Base-by-base conservation (phyloP, 2,113 vertebrate species). In the Brachyhypopomus gauderio region DNA sequence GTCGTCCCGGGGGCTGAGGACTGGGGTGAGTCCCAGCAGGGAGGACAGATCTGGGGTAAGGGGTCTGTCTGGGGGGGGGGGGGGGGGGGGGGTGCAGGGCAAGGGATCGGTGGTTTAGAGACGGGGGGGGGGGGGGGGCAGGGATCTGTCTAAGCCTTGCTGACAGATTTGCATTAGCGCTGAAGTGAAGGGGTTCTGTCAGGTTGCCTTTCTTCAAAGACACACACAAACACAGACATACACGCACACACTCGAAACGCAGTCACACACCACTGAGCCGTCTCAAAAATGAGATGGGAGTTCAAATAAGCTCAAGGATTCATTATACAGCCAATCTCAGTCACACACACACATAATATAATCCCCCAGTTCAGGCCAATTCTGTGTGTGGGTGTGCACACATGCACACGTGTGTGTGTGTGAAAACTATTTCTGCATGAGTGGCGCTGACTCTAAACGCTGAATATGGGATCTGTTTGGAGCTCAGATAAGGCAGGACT, bases 231-330 rank as follows among this genome's bases (percentile, higher is more conserved):
- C 16, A 70, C 58, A 74, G 56, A 72, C 41, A 63, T 48, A 83
- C 30, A 79, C 62, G 70, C 70, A 41, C 56, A 67, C 22, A 84
- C 67, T 76, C 34, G 1, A 56, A 45, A 63, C 38, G 76, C 72
- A 83, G 84, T 83, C 84, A 83, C 84, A 83, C 77, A 70, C 80
- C 84, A 85, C 66, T 85, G 80, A 83, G 78, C 77, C 69, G 78
- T 80, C 80, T 79, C 80, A 62, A 73, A 77, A 83, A 85, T 77
- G 84, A 85, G 84, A 85, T 85, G 72, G 45, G 77, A 80, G 84
- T 82, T 82, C 81, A 85, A 85, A 83, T 85, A 85, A 83, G 80
- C 78, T 85, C 80, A 80, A 71, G 81, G 77, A 85, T 85, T 85
- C 80, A 85, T 85, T 85, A 83, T 85, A 79, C 58, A 83, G 77